phyloP scores from a whole-genome alignment of 2,888 invertebrate species.

The Apomyelois bistriatella region DNA sequence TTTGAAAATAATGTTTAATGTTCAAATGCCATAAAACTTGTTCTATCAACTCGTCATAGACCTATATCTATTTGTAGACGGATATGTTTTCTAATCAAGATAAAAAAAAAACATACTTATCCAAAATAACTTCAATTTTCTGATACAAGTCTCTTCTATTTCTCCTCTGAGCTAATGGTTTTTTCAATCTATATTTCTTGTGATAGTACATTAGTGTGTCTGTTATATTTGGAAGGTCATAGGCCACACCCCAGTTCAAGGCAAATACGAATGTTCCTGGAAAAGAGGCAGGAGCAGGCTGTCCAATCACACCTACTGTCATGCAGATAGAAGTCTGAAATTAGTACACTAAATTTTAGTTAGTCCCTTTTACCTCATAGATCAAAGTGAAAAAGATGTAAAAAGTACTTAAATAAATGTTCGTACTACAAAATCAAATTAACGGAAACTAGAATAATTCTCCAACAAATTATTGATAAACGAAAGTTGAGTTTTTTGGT shows the following conservation, averaged over 20 bases:
- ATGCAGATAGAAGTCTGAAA: slow-evolving; percentile 79
- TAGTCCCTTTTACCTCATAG: too few relatives aligned
- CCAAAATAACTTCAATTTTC: slow-evolving; percentile 83
- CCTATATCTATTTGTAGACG: too few relatives aligned
- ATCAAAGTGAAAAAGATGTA: too few relatives aligned
- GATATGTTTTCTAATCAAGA: too few relatives aligned
- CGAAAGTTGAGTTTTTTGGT: too few relatives aligned
- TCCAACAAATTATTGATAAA: too few relatives aligned
- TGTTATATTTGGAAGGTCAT: slow-evolving; percentile 79
- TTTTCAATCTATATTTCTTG: slow-evolving; percentile 43
- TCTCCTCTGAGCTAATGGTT: slow-evolving; percentile 77
- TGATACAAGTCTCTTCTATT: slow-evolving; percentile 84
- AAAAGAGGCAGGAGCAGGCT: slow-evolving; percentile 67
- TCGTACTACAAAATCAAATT: too few relatives aligned
- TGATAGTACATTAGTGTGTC: slow-evolving; percentile 57
- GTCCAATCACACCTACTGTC: slow-evolving; percentile 80
- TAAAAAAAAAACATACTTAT: slow-evolving; percentile 72
- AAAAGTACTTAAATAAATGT: too few relatives aligned
- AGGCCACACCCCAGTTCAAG: slow-evolving; percentile 86
- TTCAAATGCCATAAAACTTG: too few relatives aligned
- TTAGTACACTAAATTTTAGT: neutral
- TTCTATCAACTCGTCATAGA: too few relatives aligned
- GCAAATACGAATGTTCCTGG: slow-evolving; percentile 82
- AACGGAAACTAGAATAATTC: too few relatives aligned
- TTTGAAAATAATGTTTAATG: too few relatives aligned